Conservation (phyloP, 2,113 vertebrate species). For the Macquaria australasica region DNA sequence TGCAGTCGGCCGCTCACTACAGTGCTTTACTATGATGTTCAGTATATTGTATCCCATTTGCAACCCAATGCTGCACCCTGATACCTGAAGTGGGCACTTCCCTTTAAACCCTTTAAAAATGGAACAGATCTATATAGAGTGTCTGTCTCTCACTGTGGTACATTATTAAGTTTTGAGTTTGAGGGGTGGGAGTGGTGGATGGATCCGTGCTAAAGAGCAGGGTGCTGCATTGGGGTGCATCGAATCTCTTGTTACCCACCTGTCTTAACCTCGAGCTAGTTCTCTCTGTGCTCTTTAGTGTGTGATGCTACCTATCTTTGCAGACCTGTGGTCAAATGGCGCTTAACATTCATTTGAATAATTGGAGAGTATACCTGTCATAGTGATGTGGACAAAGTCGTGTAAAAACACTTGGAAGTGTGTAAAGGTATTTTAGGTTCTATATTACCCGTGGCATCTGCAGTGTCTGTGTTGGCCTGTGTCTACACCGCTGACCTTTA, state of each 20-base stretch:
- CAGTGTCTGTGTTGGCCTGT: conserved; percentile 63
- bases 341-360: conserved; percentile 37
- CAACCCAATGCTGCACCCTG: conserved; percentile 16
- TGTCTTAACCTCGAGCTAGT: conserved; percentile 68
- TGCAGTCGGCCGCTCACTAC: conserved; percentile 2
- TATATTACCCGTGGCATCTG: conserved; percentile 47
- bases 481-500: conserved; percentile 66
- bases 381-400: conserved; percentile 60
- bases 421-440: conserved; percentile 51
- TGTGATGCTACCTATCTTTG: conserved; percentile 51
- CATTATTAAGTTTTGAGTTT: not conserved
- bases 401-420: conserved; percentile 44
- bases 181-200: not conserved
- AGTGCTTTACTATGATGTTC: conserved; percentile 46
- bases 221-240: conserved; percentile 3
- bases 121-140: not conserved
- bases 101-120: conserved; percentile 5
- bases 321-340: conserved; percentile 41
- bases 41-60: conserved; percentile 17
- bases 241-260: conserved; percentile 46
- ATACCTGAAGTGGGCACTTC: not conserved
- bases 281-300: conserved; percentile 55
- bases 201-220: not conserved
- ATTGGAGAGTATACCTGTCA: conserved; percentile 40
- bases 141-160: not conserved